Conservation (phyloP, 2,113 vertebrate species). For the Thunnus maccoyii region DNA sequence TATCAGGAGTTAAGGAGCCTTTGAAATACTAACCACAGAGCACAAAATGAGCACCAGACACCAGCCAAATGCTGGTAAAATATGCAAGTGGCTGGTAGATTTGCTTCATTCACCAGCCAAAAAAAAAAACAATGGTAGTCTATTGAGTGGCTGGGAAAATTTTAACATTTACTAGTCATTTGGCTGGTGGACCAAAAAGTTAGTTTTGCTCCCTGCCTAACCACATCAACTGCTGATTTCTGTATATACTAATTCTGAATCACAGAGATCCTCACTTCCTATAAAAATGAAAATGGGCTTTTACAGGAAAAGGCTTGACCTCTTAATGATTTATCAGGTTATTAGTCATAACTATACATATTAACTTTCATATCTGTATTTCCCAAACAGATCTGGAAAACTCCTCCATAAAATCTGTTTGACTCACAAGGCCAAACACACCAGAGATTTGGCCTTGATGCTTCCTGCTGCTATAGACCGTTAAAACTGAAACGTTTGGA, state of each 20-base stretch:
- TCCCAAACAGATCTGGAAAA: not conserved
- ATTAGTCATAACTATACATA: conserved; percentile 32
- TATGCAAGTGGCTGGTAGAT: too few species aligned
- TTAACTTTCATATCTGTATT: conserved; percentile 43
- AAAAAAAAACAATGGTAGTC: too few species aligned
- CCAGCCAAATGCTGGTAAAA: too few species aligned
- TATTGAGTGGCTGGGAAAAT: too few species aligned
- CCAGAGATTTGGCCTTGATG: not conserved
- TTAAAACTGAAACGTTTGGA: not conserved
- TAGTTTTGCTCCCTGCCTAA: too few species aligned
- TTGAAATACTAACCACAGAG: not conserved
- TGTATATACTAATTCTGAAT: not conserved
- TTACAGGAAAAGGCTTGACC: not conserved
- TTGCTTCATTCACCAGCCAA: too few species aligned
- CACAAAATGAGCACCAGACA: too few species aligned
- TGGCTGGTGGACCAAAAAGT: too few species aligned
- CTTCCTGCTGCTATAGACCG: not conserved
- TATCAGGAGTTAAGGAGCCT: not conserved
- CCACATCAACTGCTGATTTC: not conserved
- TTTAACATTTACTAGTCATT: too few species aligned
- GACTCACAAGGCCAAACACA: not conserved
- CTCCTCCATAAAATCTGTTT: not conserved
- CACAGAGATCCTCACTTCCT: not conserved
- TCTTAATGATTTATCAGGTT: conserved; percentile 20
- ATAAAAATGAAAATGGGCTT: not conserved